Conservation (phyloP, 2,797 vertebrate species). For the Buphagus erythrorhynchus region DNA sequence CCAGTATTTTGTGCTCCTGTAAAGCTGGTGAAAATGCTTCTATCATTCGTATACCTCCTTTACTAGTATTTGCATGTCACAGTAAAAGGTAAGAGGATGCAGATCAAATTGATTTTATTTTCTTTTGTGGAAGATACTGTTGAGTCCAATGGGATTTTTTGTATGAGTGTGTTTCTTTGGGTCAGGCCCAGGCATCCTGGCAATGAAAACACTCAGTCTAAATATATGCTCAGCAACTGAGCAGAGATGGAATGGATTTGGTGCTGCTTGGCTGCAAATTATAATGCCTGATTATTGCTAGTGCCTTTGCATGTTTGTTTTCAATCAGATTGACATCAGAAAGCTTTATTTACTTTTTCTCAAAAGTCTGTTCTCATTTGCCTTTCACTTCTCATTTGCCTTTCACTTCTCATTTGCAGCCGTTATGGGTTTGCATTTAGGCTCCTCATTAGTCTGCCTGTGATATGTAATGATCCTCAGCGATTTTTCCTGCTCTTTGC, state of each 20-base stretch:
- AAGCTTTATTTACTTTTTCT: conserved; percentile 56
- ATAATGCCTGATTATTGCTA: conserved; percentile 30
- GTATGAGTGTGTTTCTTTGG: background rate
- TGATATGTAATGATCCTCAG: background rate
- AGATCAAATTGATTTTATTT: background rate
- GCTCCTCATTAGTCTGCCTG: background rate
- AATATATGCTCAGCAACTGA: conserved; percentile 25
- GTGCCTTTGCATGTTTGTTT: conserved; percentile 33
- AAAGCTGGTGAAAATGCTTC: background rate
- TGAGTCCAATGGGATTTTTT: background rate
- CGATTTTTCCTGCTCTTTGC: background rate
- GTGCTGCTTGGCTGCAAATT: conserved; percentile 21
- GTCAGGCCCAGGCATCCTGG: background rate
- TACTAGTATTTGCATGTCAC: background rate
- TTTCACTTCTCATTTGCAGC: conserved; percentile 51
- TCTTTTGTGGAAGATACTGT: background rate
- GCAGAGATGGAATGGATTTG: conserved; percentile 39
- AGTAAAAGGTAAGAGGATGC: background rate
- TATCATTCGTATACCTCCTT: background rate
- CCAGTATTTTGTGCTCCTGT: background rate
- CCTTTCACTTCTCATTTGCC: conserved; percentile 51
- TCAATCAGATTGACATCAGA: conserved; percentile 39
- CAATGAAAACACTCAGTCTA: background rate
- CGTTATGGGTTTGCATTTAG: background rate
- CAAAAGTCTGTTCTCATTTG: conserved; percentile 49